Base-by-base conservation (phyloP, 1,140 invertebrate species). In the Drosophila erecta region DNA sequence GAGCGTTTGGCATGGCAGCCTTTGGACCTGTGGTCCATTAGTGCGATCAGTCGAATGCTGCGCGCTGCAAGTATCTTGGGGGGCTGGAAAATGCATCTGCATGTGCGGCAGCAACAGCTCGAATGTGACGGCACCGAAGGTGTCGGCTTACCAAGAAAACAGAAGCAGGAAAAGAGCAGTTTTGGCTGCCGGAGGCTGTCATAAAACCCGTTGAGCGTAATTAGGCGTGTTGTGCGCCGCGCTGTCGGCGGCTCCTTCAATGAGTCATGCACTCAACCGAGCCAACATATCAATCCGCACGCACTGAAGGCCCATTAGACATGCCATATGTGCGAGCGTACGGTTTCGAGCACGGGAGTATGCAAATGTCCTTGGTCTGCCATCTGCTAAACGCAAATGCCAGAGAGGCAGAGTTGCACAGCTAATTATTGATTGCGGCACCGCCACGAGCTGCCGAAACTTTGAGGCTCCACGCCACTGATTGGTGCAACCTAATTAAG, bases 131-230 rank as follows among this genome's bases (percentile, higher is more conserved):
- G 5, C 61, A 40, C 43, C 47, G 11, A 79, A 79, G 80, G 80
- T 84, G 80, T 84, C 72, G 62, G 72, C 47, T 84, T 76, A 70
- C 58, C 65, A 6, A 40, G 60, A 27, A 55, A 44, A 17, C 38
- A 35, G 65, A 51, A 49, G 47, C 20, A 15, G 14, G n/a, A 15
- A 20, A 14, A 12, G n/a, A 17, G 22, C 8, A 27, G 37, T 38
- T 44, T 73, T 22, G n/a, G 2, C 12, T 12, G 37, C 57, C 40
- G 50, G 59, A 17, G 60, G 64, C 72, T 78, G 64, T 65, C 81
- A 81, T 81, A 69, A 66, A 78, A 75, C 74, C 62, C 83, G 76
- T 79, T 72, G 65, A 72, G 75, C 62, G 65, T 79, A 86, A 87
- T 86, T 86, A 76, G 79, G 79, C 83, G 75, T 85, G 67, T 58